Evolutionary conservation across 2,797 vertebrate species (phyloP).

Genomic region (Otus scops): DNA sequence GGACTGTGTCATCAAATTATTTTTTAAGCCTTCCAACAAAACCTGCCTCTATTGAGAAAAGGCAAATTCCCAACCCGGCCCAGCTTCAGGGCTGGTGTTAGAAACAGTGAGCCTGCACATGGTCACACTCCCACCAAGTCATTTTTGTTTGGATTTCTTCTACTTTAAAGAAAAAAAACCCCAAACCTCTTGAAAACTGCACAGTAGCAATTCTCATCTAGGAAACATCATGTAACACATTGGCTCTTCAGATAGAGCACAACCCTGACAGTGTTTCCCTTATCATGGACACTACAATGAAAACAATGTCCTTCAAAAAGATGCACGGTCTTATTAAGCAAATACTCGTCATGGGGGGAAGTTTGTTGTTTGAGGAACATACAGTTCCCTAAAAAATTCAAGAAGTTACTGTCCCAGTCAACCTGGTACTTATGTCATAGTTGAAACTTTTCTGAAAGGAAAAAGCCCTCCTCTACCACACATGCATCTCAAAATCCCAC

Average conservation of each 20-base stretch:
- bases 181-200: background rate
- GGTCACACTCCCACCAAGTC: background rate
- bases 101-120: background rate
- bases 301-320: background rate
- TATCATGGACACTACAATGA: background rate
- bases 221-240: background rate
- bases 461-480: background rate
- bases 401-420: background rate
- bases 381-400: background rate
- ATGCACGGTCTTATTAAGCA: background rate
- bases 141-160: background rate
- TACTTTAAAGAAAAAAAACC: background rate
- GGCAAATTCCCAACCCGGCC: background rate
- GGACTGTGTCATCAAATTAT: background rate
- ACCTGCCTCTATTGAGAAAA: fast-evolving
- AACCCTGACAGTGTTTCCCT: background rate
- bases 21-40: background rate
- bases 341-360: background rate
- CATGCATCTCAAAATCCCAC: background rate
- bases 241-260: fast-evolving
- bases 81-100: background rate
- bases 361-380: background rate
- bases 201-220: background rate
- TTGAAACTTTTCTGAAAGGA: background rate
- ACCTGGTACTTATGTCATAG: background rate